A percentile compares a stretch with the other conserved stretches of the same genome.
Evolutionary conservation across 53 echinoderm and acorn worm genomes (phyloP).

Genomic region (Paracentrotus lividus): DNA sequence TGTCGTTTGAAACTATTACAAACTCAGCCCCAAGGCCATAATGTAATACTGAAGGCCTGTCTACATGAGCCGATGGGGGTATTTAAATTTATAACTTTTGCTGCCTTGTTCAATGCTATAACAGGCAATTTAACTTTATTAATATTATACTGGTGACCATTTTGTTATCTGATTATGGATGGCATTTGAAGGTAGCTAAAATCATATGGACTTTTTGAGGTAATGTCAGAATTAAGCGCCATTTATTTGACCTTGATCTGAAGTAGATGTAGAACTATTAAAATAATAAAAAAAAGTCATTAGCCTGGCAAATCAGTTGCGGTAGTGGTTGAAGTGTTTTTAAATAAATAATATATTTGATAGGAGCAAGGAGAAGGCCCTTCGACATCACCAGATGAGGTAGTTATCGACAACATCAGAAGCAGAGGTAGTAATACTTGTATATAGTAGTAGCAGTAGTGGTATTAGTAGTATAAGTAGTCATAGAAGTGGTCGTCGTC

Average conservation of each 20-base stretch:
- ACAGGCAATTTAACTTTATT: not conserved
- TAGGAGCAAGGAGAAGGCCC: no score
- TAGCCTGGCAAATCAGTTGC: no score
- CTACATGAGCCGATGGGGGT: not conserved
- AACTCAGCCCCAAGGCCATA: not conserved
- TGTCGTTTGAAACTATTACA: constrained; percentile 46
- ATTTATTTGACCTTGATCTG: not conserved
- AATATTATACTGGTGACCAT: not conserved
- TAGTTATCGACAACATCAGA: no score
- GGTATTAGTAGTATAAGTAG: not conserved
- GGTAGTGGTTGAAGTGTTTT: no score
- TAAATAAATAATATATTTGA: no score
- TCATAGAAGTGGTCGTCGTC: not conserved
- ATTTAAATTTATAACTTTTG: no score
- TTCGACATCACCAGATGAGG: no score
- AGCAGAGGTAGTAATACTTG: no score
- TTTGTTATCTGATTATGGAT: no score
- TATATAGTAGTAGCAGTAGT: no score
- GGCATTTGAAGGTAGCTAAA: not conserved
- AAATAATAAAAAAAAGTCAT: no score
- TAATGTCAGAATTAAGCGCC: not conserved
- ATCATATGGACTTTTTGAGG: not conserved
- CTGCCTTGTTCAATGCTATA: not conserved
- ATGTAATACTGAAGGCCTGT: not conserved
- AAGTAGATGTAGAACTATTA: not conserved